Conservation (phyloP, 2,113 vertebrate genomes). For the Motacilla tschutschensis region DNA sequence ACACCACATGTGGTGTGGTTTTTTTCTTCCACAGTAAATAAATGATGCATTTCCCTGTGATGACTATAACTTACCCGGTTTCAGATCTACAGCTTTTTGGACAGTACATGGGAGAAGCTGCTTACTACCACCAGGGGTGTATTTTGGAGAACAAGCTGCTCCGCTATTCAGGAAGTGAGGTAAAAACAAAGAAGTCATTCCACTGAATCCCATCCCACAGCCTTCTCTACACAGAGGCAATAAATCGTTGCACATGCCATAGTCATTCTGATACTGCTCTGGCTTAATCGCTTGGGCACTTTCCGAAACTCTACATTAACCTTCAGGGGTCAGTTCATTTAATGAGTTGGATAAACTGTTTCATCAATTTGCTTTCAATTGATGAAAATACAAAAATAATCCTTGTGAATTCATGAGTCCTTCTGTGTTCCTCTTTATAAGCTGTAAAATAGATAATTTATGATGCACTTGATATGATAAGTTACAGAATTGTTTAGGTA, state of each 20-base stretch:
- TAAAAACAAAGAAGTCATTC: neutral
- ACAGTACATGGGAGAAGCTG: neutral
- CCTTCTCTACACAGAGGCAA: neutral
- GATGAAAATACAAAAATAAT: constrained; percentile 31
- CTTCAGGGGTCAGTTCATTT: constrained; percentile 57
- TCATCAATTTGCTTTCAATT: constrained; percentile 30
- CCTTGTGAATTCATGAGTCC: constrained; percentile 1
- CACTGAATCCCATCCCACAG: neutral
- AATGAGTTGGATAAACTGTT: constrained; percentile 25
- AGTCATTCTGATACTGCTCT: neutral
- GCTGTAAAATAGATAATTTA: constrained; percentile 36
- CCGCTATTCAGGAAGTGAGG: neutral
- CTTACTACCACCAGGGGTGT: neutral
- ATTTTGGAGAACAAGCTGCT: neutral
- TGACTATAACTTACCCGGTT: neutral
- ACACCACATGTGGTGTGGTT: neutral
- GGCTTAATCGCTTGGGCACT: neutral
- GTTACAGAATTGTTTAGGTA: constrained; percentile 33
- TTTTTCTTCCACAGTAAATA: neutral
- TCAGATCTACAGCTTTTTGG: neutral
- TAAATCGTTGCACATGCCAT: neutral
- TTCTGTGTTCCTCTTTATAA: constrained; percentile 8
- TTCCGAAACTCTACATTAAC: neutral
- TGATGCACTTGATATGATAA: neutral
- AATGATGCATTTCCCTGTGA: neutral